Base-by-base conservation (phyloP, 92 coral and sea anemone genomes). In the Palythoa heliodiscus region DNA sequence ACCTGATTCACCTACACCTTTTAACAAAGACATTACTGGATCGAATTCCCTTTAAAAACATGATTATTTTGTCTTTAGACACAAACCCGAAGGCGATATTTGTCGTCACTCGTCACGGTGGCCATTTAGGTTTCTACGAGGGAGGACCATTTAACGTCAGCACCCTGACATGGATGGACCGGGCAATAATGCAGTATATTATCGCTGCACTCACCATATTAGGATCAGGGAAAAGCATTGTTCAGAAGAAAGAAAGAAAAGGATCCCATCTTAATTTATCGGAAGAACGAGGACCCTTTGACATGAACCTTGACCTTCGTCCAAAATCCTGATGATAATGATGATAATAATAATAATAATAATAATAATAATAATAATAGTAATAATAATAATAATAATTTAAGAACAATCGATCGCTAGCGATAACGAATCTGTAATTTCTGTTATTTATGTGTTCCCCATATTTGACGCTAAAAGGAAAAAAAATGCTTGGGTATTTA, bases 51-150 rank as follows among this genome's bases (percentile, higher is more conserved):
- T 43, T n/a, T n/a, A n/a, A n/a, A 69, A 69, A 12, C 3, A 7
- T 7, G 11, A 63, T 75, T 73, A 48, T 82, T 12, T 74, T 40
- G 39, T 15, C 75, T 80, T 29, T 69, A 92, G 99, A 87, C 76
- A 92, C 93, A 82, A 93, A 93, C 37, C 92, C 93, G 0, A 70
- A 88, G 68, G 95, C 98, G 0, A 47, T 97, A 71, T 97, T 97
- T 86, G 98, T 97, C 16, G 93, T 93, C n/a, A 87, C 99, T 9
- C 88, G 88, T 22, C 98, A 95, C 75, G 99, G 99, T 16, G 99
- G 99, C 68, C 99, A 97, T 78, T 87, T 97, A 72, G 99, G 98
- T n/a, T 95, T 93, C 76, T 94, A 89, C 67, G 95, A 97, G 63
- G 96, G 93, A 70, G 98, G 86, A 4, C 73, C 88, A 37, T 78